A percentile compares a stretch with the other conserved stretches of the same genome.
These are phyloP conservation scores for Catharus ustulatus DNA, from an alignment of 2,797 vertebrate species.

Conservation along the genomic window DNA sequence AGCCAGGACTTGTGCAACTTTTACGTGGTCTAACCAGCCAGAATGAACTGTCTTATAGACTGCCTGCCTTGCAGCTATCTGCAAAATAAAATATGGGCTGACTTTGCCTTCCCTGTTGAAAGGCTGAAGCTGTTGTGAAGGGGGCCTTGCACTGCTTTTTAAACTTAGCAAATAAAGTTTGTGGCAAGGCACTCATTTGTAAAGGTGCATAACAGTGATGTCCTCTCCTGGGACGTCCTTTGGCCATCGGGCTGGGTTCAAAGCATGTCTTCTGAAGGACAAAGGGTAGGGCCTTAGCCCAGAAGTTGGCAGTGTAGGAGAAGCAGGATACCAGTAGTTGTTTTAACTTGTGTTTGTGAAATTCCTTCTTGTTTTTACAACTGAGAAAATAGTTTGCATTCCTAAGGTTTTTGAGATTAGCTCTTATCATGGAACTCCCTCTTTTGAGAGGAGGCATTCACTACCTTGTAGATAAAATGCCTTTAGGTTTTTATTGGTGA, in stretches of 20 bases:
- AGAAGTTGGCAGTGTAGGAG: not conserved
- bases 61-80: not conserved
- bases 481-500: slow-evolving; percentile 56
- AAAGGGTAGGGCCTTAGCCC: not conserved
- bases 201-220: not conserved
- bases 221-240: not conserved
- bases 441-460: slow-evolving; percentile 54
- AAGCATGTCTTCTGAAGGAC: not conserved
- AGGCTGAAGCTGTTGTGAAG: not conserved
- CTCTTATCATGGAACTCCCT: slow-evolving; percentile 64
- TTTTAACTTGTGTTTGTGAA: slow-evolving; percentile 63
- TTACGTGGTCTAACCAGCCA: not conserved
- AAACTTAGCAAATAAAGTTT: not conserved
- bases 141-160: not conserved
- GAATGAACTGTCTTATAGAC: not conserved
- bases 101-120: not conserved
- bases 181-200: not conserved
- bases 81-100: not conserved
- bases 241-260: not conserved
- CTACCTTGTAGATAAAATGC: slow-evolving; percentile 54
- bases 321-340: slow-evolving; percentile 16
- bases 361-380: slow-evolving; percentile 66
- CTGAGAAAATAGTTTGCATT: slow-evolving; percentile 70
- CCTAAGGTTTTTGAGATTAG: slow-evolving; percentile 73
- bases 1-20: not conserved